Evolutionary conservation across 2,797 vertebrate genomes (phyloP).

Genomic region (Liasis olivaceus): DNA sequence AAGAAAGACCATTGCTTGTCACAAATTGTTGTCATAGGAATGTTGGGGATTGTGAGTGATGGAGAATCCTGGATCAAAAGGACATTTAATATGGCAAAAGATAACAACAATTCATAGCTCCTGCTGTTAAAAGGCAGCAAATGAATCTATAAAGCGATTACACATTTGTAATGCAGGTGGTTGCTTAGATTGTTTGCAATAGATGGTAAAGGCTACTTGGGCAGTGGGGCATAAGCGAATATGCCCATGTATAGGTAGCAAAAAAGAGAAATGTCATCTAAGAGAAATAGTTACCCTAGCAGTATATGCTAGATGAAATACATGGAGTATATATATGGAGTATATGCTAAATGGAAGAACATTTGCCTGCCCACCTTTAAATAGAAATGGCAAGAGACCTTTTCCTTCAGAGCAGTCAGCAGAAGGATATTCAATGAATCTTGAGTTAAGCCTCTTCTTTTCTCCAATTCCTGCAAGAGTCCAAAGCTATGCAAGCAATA

Average conservation of each 20-base stretch:
- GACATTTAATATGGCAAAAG: not conserved
- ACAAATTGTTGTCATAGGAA: not conserved
- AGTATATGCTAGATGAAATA: not conserved
- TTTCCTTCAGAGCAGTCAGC: not conserved
- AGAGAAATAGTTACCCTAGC: not conserved
- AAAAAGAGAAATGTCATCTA: not conserved
- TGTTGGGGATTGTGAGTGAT: not conserved
- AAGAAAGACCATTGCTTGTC: not conserved
- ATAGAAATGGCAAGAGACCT: not conserved
- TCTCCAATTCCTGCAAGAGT: not conserved
- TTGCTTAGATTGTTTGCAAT: not conserved
- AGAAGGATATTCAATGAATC: not conserved
- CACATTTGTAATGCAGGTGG: not conserved
- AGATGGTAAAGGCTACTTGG: not conserved
- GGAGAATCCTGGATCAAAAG: constrained; percentile 7
- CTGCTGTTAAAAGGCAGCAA: not conserved
- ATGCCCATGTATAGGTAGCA: not conserved
- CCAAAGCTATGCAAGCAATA: not conserved
- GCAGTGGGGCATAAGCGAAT: not conserved
- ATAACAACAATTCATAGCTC: not conserved
- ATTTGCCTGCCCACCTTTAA: not conserved
- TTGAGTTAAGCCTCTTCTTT: not conserved
- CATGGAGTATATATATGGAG: no score
- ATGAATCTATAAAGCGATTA: constrained; percentile 16
- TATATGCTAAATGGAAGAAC: not conserved